Percentiles rank a stretch among this genome's conserved stretches.
Conservation (phyloP, 2,888 invertebrate species). For the Dugesia japonica region DNA sequence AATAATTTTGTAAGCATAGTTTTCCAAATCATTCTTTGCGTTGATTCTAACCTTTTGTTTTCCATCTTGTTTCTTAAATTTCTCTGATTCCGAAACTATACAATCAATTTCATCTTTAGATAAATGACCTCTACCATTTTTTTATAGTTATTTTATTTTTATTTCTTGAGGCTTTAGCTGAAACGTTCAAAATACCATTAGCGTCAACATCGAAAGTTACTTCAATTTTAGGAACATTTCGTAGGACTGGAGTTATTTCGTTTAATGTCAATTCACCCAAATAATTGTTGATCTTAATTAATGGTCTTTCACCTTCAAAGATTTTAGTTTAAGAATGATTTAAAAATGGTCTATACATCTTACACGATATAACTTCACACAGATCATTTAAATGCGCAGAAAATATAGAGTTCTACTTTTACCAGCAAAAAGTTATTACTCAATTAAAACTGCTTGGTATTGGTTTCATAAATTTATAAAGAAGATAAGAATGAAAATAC, state of each 20-base stretch:
- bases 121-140: no score
- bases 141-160: constrained; percentile 51
- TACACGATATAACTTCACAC: no score
- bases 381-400: no score
- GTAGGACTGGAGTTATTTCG: constrained; percentile 44
- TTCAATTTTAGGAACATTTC: constrained; percentile 62
- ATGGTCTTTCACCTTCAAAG: constrained; percentile 78
- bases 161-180: constrained; percentile 60
- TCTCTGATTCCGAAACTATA: constrained; percentile 36
- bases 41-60: background rate
- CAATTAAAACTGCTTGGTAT: no score
- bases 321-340: no score
- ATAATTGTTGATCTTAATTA: constrained; percentile 77
- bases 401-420: no score
- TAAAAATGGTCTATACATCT: no score
- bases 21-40: constrained; percentile 54
- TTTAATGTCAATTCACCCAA: constrained; percentile 42
- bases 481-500: no score
- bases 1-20: constrained; percentile 62
- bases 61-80: constrained; percentile 28
- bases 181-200: constrained; percentile 86
- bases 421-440: no score
- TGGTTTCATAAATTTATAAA: no score
- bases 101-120: no score
- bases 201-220: constrained; percentile 54